phyloP scores from a whole-genome alignment of 2,888 invertebrate species.

The Galerucella calmariensis region DNA sequence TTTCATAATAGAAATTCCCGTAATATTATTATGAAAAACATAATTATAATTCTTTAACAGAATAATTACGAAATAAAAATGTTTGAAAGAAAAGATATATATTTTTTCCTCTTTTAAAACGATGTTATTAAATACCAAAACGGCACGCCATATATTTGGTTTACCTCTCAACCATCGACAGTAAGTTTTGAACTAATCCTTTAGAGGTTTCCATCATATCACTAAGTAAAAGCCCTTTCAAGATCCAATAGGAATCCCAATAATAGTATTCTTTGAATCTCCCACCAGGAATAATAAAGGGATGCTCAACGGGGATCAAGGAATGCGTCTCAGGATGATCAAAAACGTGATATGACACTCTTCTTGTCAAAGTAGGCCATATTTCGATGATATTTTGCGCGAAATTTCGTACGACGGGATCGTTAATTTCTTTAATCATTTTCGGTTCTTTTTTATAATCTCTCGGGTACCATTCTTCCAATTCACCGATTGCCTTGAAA shows the following conservation, averaged over 20 bases:
- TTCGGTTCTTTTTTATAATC: conserved; percentile 72
- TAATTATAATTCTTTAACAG: no score
- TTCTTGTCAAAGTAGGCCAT: conserved; percentile 72
- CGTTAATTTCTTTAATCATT: conserved; percentile 74
- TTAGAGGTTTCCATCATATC: conserved; percentile 79
- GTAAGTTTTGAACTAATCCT: conserved; percentile 83
- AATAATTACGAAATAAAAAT: no score
- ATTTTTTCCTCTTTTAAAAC: no score
- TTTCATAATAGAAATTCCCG: no score
- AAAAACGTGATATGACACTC: conserved; percentile 70
- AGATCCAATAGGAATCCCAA: conserved; percentile 91
- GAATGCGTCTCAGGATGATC: conserved; percentile 65
- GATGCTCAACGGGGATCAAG: conserved; percentile 65
- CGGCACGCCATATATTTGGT: neutral
- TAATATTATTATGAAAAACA: no score
- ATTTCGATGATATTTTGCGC: conserved; percentile 71
- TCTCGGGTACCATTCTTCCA: conserved; percentile 70
- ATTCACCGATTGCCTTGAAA: conserved; percentile 70
- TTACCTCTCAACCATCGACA: conserved; percentile 73
- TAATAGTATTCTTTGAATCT: conserved; percentile 82
- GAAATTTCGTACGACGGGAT: conserved; percentile 69
- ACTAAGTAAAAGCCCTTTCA: conserved; percentile 81
- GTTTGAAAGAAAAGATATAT: no score
- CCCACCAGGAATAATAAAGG: conserved; percentile 78
- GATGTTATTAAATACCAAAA: no score